These are phyloP conservation scores for Amiota mariae DNA, from an alignment of 2,888 invertebrate genomes.

Conservation along the genomic window DNA sequence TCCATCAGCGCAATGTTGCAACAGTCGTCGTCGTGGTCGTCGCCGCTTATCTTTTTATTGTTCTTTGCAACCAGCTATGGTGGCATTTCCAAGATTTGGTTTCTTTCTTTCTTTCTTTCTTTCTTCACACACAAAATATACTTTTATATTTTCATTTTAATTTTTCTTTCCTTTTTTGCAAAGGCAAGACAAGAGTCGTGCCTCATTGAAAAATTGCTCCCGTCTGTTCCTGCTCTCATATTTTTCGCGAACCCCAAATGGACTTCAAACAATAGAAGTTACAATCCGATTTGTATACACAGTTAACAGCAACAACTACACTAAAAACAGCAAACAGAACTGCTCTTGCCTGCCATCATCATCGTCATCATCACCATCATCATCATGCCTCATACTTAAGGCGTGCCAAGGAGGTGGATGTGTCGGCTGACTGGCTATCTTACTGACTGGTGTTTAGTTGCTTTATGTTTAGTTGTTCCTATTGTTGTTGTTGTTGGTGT, in stretches of 20 bases:
- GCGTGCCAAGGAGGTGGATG: slow-evolving; percentile 44
- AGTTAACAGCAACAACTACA: too few species aligned
- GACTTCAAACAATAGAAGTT: slow-evolving; percentile 28
- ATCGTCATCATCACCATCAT: slow-evolving; percentile 38
- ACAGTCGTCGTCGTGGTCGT: not conserved
- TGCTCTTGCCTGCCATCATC: slow-evolving; percentile 40
- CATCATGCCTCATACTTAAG: slow-evolving; percentile 6
- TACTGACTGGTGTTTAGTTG: slow-evolving; percentile 10
- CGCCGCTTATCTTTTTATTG: slow-evolving; percentile 26
- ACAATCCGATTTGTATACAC: slow-evolving; percentile 30
- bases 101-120: not conserved
- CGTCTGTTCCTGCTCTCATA: slow-evolving; percentile 43
- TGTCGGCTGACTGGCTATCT: slow-evolving; percentile 34
- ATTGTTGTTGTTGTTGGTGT: not conserved
- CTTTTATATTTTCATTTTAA: slow-evolving; percentile 20
- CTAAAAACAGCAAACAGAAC: too few species aligned
- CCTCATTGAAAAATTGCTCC: slow-evolving; percentile 44
- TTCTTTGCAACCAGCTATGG: slow-evolving; percentile 5
- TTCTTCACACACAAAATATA: not conserved
- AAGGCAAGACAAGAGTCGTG: slow-evolving; percentile 68
- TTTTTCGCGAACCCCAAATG: slow-evolving; percentile 46
- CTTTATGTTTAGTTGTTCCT: slow-evolving; percentile 26
- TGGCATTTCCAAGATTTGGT: not conserved
- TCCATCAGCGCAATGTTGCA: not conserved
- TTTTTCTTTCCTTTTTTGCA: slow-evolving; percentile 54